Percentiles rank a stretch among this genome's conserved stretches.
phyloP scores from a whole-genome alignment of 2,888 invertebrate genomes.

The Rotaria magnacalcarata region DNA sequence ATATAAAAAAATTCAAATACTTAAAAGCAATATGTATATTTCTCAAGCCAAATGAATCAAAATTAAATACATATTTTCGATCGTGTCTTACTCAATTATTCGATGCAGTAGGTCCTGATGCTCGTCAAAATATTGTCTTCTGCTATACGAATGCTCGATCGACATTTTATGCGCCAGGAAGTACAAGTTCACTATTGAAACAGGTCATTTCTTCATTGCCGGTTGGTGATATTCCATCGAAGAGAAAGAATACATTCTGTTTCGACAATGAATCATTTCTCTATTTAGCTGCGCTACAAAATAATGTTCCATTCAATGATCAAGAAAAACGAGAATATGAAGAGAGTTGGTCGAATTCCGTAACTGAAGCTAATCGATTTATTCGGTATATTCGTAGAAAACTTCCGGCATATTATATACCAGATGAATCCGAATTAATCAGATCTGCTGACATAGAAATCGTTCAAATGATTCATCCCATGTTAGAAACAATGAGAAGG shows the following conservation, averaged over 20 bases:
- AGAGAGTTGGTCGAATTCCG: not conserved
- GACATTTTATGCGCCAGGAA: not conserved
- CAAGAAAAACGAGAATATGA: not conserved
- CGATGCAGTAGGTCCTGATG: not conserved
- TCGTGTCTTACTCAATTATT: not conserved
- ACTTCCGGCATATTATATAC: not conserved
- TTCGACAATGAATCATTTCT: constrained; percentile 2
- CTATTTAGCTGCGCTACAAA: not conserved
- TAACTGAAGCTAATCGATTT: not conserved
- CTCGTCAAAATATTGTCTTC: not conserved
- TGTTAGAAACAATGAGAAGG: not conserved
- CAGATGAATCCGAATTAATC: not conserved
- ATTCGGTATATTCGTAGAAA: not conserved
- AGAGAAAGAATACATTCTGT: not conserved
- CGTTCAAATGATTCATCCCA: not conserved
- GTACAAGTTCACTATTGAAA: not conserved
- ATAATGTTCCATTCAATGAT: not conserved
- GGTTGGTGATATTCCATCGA: not conserved
- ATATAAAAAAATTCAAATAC: not conserved
- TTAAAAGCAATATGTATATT: not conserved
- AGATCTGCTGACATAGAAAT: not conserved
- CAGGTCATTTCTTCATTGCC: not conserved
- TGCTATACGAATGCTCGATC: not conserved
- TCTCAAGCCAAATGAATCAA: not conserved
- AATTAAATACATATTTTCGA: not conserved